These are phyloP conservation scores for Tiliqua scincoides DNA, from an alignment of 2,113 vertebrate species.

Conservation along the genomic window DNA sequence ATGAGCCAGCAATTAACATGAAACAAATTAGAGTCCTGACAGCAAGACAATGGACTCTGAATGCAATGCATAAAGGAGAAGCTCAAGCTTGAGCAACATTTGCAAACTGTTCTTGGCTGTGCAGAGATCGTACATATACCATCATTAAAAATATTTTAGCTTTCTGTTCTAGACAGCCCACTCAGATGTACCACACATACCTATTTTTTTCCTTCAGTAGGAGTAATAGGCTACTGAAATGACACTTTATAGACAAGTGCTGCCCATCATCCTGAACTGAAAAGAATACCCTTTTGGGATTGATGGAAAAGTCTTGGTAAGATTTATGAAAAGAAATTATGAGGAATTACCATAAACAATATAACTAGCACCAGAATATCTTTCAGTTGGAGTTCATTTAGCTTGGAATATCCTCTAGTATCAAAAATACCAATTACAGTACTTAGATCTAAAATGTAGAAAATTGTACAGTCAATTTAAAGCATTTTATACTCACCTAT, in stretches of 20 bases:
- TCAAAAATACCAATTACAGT: background rate
- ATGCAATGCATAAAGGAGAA: background rate
- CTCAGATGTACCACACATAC: slow-evolving; percentile 1
- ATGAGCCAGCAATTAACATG: background rate
- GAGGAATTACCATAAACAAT: background rate
- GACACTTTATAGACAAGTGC: slow-evolving; percentile 8
- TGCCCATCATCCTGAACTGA: background rate
- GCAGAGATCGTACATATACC: background rate
- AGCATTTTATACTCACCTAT: no score
- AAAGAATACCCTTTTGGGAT: background rate
- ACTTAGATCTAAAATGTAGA: no score
- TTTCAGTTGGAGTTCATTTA: background rate
- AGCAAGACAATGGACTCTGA: background rate
- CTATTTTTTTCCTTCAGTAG: slow-evolving; percentile 29
- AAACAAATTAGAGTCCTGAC: background rate
- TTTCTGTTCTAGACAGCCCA: slow-evolving; percentile 38
- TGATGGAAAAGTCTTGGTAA: background rate
- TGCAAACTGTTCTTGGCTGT: background rate
- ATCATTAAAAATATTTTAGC: slow-evolving; percentile 19
- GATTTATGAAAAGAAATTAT: background rate
- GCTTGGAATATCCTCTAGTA: background rate
- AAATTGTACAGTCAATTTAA: no score
- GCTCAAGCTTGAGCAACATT: background rate
- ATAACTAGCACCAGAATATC: background rate
- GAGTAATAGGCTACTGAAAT: slow-evolving; percentile 40